Evolutionary conservation across 1,140 invertebrate species (phyloP).

Genomic region (Mylabris phalerata): DNA sequence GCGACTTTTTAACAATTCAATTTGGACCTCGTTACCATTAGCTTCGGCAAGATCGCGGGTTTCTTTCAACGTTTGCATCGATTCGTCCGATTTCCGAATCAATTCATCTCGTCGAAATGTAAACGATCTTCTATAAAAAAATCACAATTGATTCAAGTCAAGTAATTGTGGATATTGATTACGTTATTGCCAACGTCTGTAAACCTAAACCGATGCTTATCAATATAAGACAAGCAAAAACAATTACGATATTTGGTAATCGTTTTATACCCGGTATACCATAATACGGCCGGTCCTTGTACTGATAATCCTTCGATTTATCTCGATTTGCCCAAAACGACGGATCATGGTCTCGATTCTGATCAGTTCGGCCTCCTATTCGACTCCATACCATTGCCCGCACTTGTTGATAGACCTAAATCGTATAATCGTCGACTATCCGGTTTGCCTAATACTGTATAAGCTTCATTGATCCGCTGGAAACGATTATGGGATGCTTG

Average conservation of each 20-base stretch:
- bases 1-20: constrained; percentile 30
- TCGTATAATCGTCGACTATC: constrained; percentile 45
- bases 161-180: constrained; percentile 14
- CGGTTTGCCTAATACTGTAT: constrained; percentile 46
- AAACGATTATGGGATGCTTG: constrained; percentile 45
- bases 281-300: constrained; percentile 48
- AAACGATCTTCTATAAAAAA: constrained; percentile 44
- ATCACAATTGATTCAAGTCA: not conserved
- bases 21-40: constrained; percentile 47
- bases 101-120: constrained; percentile 37
- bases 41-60: constrained; percentile 44
- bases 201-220: constrained; percentile 47
- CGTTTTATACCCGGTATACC: constrained; percentile 50
- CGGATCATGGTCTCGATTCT: constrained; percentile 30
- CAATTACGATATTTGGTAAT: constrained; percentile 51
- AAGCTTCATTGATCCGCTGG: constrained; percentile 51
- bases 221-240: constrained; percentile 46
- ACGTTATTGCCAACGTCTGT: constrained; percentile 52
- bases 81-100: constrained; percentile 35
- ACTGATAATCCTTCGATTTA: constrained; percentile 33
- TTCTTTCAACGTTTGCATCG: constrained; percentile 40
- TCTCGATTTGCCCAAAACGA: constrained; percentile 32
- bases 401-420: constrained; percentile 22
- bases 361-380: too few relatives aligned
- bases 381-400: not conserved